Conservation (phyloP, 2,888 invertebrate species). For the Mythimna loreyi region DNA sequence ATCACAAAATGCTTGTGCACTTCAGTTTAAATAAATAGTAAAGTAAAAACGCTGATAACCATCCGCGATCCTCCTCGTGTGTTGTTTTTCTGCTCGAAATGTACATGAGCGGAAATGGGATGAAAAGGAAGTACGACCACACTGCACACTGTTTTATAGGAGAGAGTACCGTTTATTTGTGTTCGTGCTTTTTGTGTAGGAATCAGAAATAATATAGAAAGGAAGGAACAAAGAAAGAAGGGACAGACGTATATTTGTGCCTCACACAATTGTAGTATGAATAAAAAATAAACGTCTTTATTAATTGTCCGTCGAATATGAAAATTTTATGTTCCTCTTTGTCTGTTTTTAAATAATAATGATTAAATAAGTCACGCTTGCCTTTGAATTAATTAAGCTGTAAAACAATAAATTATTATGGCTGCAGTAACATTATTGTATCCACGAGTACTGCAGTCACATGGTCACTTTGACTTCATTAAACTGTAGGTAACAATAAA, state of each 20-base stretch:
- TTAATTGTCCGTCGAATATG: too few species aligned
- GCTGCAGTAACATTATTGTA: neutral
- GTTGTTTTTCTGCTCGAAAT: conserved; percentile 17
- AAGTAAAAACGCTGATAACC: conserved; percentile 18
- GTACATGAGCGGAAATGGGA: conserved; percentile 5
- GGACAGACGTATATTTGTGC: too few species aligned
- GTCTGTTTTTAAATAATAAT: too few species aligned
- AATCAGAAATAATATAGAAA: neutral
- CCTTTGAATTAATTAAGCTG: neutral
- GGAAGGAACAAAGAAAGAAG: too few species aligned
- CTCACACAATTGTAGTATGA: too few species aligned
- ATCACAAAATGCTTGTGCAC: neutral
- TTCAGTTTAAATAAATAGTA: conserved; percentile 5
- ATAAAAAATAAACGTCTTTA: too few species aligned
- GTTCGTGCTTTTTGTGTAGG: neutral
- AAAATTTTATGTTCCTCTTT: neutral
- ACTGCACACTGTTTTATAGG: neutral
- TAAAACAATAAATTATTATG: too few species aligned
- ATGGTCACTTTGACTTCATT: neutral
- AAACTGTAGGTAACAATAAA: too few species aligned
- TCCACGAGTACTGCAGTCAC: too few species aligned
- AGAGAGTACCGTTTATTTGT: neutral
- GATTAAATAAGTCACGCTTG: too few species aligned
- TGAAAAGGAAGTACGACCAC: conserved; percentile 12
- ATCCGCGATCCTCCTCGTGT: too few species aligned